A percentile compares a stretch with the other conserved stretches of the same genome.
phyloP scores from a whole-genome alignment of 2,113 vertebrate genomes.

The Chloropsis hardwickii region DNA sequence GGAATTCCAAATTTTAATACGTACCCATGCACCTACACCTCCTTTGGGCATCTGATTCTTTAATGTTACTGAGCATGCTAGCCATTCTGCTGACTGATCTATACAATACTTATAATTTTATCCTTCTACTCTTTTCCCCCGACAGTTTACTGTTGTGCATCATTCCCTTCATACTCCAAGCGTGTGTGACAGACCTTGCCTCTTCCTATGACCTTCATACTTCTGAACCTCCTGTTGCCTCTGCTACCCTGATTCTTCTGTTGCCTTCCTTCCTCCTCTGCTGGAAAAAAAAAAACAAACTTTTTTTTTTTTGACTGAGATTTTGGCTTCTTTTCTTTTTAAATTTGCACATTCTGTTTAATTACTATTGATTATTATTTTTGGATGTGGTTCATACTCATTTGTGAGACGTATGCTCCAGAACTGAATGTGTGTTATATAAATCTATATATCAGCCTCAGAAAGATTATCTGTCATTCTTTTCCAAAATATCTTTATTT shows the following conservation, averaged over 20 bases:
- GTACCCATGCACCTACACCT: not conserved
- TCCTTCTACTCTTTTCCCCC: constrained; percentile 65
- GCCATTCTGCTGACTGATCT: not conserved
- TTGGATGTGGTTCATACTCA: constrained; percentile 5
- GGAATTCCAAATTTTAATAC: not conserved
- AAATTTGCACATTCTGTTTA: constrained; percentile 13
- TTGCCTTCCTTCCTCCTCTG: constrained; percentile 37
- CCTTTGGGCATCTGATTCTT: not conserved
- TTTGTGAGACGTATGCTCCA: not conserved
- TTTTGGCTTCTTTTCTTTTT: constrained; percentile 41
- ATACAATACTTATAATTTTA: constrained; percentile 2
- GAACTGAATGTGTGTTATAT: constrained; percentile 15
- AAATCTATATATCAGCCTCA: not conserved
- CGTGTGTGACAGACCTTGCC: constrained; percentile 75
- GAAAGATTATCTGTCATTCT: not conserved
- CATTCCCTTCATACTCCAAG: constrained; percentile 85
- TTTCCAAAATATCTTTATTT: not conserved
- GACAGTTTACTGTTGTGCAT: constrained; percentile 93
- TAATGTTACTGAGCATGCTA: not conserved
- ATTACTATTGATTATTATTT: constrained; percentile 26
- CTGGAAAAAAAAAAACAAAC: not conserved
- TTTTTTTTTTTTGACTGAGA: not conserved
- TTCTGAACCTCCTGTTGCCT: constrained; percentile 61
- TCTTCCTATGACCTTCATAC: constrained; percentile 63
- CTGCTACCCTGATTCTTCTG: constrained; percentile 48